Evolutionary conservation across 2,113 vertebrate genomes (phyloP), one percentile per base, ranked within the genome.

Genomic region (Mormoops blainvillei): DNA sequence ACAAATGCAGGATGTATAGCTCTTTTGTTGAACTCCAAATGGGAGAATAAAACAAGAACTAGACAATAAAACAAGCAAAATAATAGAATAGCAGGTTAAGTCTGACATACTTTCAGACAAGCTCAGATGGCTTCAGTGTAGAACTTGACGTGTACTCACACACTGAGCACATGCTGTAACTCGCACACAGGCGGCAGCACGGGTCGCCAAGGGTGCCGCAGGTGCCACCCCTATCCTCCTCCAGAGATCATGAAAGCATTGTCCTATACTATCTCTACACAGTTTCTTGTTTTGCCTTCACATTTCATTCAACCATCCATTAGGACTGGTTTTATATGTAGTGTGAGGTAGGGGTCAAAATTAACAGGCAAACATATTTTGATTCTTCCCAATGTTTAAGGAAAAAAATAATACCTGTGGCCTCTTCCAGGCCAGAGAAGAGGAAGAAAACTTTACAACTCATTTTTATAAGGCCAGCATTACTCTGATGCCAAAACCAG

Each of bases 211-310:
- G 9, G 56, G 56, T 3, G 24, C 56, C 1, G 22, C 56, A 4
- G 20, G 56, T 26, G 56, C 56, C 56, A 11, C 48, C 26, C 31
- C 13, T 0, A 24, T 0, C 10, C 41, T 31, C 43, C 6, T n/a
- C 71, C 24, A 3, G 12, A 52, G 5, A 31, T 33, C 43, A 20
- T 0, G 13, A 7, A 18, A 18, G 0, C 0, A 58, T 0, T 43
- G 26, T 31, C 28, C 48, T 24, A 3, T 22, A 50, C n/a, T 10
- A 19, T 68, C 26, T 22, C 20, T n/a, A 63, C 45, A 26, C 7
- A 33, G 24, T 2, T 58, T 36, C 2, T 19, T 84, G n/a, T 19
- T 65, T n/a, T 16, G 18, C 13, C 24, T 76, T 87, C 38, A 38
- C n/a, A 43, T 31, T 41, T 90, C 12, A 10, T 52, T 61, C 48